These are phyloP conservation scores for Micromesistius poutassou DNA, from an alignment of 2,797 vertebrate species.

Conservation along the genomic window DNA sequence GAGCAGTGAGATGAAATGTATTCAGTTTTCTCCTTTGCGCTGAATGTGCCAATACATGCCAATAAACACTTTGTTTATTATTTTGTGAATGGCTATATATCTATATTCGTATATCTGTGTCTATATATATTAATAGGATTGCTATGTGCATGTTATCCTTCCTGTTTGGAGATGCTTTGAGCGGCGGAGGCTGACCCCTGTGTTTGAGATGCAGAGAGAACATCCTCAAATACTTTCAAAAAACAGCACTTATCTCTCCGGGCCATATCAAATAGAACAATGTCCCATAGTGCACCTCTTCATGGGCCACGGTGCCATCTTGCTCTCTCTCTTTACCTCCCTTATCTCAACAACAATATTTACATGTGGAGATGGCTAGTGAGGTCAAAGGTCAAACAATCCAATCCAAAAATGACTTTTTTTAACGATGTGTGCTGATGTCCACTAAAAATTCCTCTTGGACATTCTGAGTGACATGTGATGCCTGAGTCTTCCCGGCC, in stretches of 20 bases:
- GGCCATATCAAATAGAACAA: background rate
- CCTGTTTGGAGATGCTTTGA: background rate
- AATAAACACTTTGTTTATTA: too few relatives aligned
- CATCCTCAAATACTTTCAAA: too few relatives aligned
- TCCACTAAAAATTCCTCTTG: slow-evolving; percentile 19
- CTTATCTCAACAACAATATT: slow-evolving; percentile 9
- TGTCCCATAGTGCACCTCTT: too few relatives aligned
- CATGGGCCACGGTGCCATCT: too few relatives aligned
- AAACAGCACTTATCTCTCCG: background rate
- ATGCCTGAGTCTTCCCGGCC: background rate
- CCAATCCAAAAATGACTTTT: background rate
- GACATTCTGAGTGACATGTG: too few relatives aligned
- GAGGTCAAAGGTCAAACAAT: slow-evolving; percentile 37
- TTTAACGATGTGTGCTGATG: slow-evolving; percentile 25
- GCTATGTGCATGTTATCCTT: too few relatives aligned
- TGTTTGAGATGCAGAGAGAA: background rate
- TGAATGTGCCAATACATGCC: too few relatives aligned
- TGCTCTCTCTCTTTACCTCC: background rate
- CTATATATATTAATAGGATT: background rate
- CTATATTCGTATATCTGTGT: too few relatives aligned
- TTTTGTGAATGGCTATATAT: too few relatives aligned
- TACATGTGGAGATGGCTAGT: slow-evolving; percentile 7
- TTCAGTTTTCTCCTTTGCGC: too few relatives aligned
- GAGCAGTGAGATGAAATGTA: too few relatives aligned
- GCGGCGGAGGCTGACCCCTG: background rate